phyloP scores from a whole-genome alignment of 2,797 vertebrate species.

The Prunella strophiata region DNA sequence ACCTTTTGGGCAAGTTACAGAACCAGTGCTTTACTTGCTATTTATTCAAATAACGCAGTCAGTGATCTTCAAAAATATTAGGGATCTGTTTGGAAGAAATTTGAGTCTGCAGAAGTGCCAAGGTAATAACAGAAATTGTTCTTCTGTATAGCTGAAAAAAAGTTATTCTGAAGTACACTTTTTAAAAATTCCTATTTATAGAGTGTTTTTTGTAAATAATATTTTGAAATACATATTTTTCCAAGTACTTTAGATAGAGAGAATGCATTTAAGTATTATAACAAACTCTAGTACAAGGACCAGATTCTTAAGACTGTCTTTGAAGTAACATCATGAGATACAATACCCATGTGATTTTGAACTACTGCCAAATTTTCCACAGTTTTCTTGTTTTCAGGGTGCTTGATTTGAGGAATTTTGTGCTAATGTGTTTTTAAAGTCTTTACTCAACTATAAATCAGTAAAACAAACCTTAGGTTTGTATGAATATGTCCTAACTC shows the following conservation, averaged over 20 bases:
- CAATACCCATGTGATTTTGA: neutral
- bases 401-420: neutral
- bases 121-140: neutral
- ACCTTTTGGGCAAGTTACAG: neutral
- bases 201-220: neutral
- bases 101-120: neutral
- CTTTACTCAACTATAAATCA: neutral
- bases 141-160: neutral
- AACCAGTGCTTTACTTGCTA: neutral
- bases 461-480: neutral
- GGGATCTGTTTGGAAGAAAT: neutral
- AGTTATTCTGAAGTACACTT: neutral
- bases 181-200: neutral
- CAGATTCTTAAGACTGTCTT: neutral
- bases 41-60: neutral
- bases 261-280: neutral
- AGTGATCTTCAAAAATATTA: neutral
- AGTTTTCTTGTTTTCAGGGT: neutral
- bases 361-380: neutral
- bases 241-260: neutral
- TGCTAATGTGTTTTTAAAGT: neutral
- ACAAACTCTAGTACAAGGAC: neutral
- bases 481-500: neutral
- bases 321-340: neutral
- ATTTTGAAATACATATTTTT: neutral